Conservation (phyloP, 2,888 invertebrate genomes). For the Odontomyia ornata region DNA sequence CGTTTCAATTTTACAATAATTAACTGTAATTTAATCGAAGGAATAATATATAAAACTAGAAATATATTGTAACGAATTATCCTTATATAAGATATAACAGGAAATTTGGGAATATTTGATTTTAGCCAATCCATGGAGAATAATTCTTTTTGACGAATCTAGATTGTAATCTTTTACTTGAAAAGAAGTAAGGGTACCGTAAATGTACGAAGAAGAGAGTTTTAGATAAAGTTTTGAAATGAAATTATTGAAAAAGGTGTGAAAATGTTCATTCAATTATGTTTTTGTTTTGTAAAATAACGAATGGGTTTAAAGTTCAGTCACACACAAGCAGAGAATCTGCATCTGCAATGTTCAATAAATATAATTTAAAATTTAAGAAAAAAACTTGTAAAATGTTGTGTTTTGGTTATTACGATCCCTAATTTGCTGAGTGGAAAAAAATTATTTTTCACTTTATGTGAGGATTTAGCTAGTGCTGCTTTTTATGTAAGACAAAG, state of each 20-base stretch:
- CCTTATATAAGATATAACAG: neutral
- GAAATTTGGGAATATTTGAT: neutral
- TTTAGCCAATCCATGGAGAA: neutral
- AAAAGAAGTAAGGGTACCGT: no score
- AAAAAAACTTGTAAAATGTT: neutral
- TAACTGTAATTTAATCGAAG: constrained; percentile 3
- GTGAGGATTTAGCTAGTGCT: no score
- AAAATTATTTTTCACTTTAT: no score
- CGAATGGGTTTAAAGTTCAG: constrained; percentile 1
- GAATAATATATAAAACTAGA: neutral
- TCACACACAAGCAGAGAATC: constrained; percentile 26
- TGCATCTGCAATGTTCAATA: constrained; percentile 37
- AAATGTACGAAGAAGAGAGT: no score
- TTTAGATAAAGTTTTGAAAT: no score
- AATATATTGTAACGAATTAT: no score
- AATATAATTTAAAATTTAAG: constrained; percentile 38
- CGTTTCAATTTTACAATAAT: neutral
- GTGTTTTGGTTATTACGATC: no score
- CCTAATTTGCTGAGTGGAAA: no score
- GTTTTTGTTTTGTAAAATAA: constrained; percentile 15
- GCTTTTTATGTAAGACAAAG: no score
- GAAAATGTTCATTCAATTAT: neutral
- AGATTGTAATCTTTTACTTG: no score
- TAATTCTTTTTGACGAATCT: no score
- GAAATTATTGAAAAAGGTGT: neutral